A percentile compares a stretch with the other conserved stretches of the same genome.
phyloP scores from a whole-genome alignment of 2,888 invertebrate species.

The Dicyrtomina minuta region DNA sequence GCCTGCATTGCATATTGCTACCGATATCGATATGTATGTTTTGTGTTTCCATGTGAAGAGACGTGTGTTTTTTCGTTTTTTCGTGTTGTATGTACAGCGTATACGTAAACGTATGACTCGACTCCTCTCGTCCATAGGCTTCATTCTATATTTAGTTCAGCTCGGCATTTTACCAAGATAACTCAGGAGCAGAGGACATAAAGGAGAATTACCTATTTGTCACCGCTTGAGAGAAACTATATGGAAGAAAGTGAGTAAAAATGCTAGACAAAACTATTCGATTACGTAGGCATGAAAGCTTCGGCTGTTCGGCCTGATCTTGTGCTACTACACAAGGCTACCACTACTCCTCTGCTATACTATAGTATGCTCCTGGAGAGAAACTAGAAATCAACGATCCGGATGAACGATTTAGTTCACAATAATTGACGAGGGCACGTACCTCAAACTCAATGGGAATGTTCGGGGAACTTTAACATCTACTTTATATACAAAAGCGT shows the following conservation, averaged over 20 bases:
- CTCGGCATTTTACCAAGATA: no score
- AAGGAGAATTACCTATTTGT: constrained; percentile 24
- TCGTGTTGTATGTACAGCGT: no score
- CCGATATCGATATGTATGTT: no score
- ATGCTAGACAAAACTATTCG: background rate
- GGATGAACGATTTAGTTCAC: constrained; percentile 34
- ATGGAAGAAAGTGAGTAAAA: background rate
- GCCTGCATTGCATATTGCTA: no score
- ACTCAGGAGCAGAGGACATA: constrained; percentile 1
- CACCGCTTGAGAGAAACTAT: constrained; percentile 22
- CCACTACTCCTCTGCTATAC: no score
- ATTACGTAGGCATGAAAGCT: background rate
- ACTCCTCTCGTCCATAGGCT: no score
- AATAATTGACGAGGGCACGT: constrained; percentile 35
- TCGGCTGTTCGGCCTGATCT: background rate
- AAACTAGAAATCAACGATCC: constrained; percentile 27
- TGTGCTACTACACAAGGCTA: background rate
- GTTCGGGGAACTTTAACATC: background rate
- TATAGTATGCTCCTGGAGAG: constrained; percentile 4
- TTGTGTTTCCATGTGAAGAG: no score
- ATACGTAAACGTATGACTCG: no score
- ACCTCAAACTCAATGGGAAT: constrained; percentile 7
- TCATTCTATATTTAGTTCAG: no score
- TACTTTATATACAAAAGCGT: no score
- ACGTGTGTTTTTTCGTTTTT: no score